phyloP scores from a whole-genome alignment of 1,140 invertebrate genomes.

The Brachionus rubens region DNA sequence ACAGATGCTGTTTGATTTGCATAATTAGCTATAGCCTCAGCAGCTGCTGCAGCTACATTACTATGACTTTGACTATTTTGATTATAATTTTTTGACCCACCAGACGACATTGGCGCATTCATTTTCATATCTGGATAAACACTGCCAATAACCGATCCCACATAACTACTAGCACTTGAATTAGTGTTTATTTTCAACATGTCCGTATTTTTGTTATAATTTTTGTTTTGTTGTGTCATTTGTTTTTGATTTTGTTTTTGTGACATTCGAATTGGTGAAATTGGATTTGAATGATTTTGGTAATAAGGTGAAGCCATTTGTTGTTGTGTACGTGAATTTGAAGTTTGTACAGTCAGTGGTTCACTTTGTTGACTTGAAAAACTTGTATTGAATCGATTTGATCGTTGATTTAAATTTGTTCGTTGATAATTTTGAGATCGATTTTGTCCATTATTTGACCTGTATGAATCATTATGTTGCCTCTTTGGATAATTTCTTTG shows the following conservation, averaged over 20 bases:
- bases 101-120: neutral
- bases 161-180: slow-evolving; percentile 19
- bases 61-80: slow-evolving; percentile 14
- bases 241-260: neutral
- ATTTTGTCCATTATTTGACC: neutral
- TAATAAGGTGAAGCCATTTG: slow-evolving; percentile 37
- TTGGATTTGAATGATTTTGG: slow-evolving; percentile 13
- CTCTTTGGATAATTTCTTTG: neutral
- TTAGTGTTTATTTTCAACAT: slow-evolving; percentile 33
- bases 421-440: neutral
- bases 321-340: neutral
- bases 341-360: slow-evolving; percentile 13
- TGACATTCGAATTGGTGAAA: neutral
- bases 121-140: slow-evolving; percentile 2
- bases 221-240: neutral
- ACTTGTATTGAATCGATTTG: neutral
- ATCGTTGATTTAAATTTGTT: neutral
- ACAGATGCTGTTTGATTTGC: slow-evolving; percentile 32
- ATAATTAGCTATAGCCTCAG: slow-evolving; percentile 5
- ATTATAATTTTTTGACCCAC: slow-evolving; percentile 28
- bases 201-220: neutral
- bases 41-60: neutral
- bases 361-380: neutral
- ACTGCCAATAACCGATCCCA: neutral
- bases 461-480: neutral